Base-by-base conservation (phyloP, 1,140 invertebrate species). In the Epicauta chinensis region DNA sequence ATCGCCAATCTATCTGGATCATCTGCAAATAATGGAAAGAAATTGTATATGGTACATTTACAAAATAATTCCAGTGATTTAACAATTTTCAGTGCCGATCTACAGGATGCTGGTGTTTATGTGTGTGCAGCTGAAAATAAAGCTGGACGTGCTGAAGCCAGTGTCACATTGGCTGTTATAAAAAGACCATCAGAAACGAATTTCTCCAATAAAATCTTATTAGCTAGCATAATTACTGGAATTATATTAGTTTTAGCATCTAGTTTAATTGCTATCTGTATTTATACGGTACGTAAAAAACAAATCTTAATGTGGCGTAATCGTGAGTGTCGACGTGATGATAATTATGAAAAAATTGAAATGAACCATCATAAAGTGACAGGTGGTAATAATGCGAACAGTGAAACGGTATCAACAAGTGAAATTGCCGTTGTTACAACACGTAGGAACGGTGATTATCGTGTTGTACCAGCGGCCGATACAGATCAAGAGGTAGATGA, bases 321-420 rank as follows among this genome's bases (percentile, higher is more conserved):
- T 30, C 57, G 45, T 39, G 64, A 66, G 51, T 63, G 73, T 3
- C 49, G 73, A 36, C 71, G 76, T 36, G 77, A 79, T 34, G 82
- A 84, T 58, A 83, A 75, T 67, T 85, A 85, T 61, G 84, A 86
- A 65, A 87, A 87, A 72, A 86, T 87, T 51, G 83, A 86, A 63
- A 77, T 84, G 73, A 82, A 78, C 67, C 75, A 78, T 56, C 75
- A 78, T 56, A 75, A 76, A 55, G 61, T 59, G 13, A 38, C 61
- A 16, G 71, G 75, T 15, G 69, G 32, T 34, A 12, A 12, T 12
- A 12, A 12, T 29, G 41, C 48, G 5, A 68, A 68, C 34, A 62
- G 61, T 34, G 56, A 56, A n/a, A 50, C 54, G 3, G 23, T 23
- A 5, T 23, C 23, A 23, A 47, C 47, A 40, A 45, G 49, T 15